These are phyloP conservation scores for Bellardia bayeri DNA, from an alignment of 2,888 invertebrate species.

Conservation along the genomic window DNA sequence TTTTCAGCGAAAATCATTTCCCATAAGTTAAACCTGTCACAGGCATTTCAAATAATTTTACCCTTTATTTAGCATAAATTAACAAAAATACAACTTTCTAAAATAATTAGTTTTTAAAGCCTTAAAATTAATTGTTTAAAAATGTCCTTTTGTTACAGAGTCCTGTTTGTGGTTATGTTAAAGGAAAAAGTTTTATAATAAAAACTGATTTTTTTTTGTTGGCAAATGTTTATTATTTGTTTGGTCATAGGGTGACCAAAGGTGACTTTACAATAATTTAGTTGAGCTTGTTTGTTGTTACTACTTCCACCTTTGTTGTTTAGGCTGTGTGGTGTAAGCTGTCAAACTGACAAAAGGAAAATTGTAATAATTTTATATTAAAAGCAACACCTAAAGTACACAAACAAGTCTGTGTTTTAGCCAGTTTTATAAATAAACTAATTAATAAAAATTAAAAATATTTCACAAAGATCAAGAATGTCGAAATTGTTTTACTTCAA, in stretches of 20 bases:
- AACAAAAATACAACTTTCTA: conserved; percentile 11
- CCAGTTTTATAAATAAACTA: conserved; percentile 33
- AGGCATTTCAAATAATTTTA: not conserved
- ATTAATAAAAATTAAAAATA: conserved; percentile 53
- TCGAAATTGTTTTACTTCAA: not conserved
- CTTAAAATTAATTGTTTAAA: conserved; percentile 39
- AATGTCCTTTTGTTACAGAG: not conserved
- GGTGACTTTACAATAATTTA: conserved; percentile 15
- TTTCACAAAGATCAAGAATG: conserved; percentile 22
- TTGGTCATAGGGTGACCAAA: conserved; percentile 3
- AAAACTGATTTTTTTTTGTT: conserved; percentile 28
- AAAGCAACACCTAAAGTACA: not conserved
- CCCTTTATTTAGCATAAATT: conserved; percentile 15
- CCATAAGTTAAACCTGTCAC: not conserved
- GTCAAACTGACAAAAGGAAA: conserved; percentile 30
- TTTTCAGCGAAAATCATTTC: not conserved
- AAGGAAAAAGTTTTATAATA: conserved; percentile 58
- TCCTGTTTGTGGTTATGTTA: conserved; percentile 7
- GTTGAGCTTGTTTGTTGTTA: not conserved
- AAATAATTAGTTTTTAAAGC: conserved; percentile 10
- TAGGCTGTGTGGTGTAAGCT: conserved; percentile 18
- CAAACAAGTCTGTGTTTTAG: not conserved
- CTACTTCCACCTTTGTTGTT: not conserved
- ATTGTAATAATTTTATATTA: conserved; percentile 1
- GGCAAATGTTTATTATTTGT: not conserved